Conservation (phyloP, 1,140 invertebrate species). For the Aplysia californica region DNA sequence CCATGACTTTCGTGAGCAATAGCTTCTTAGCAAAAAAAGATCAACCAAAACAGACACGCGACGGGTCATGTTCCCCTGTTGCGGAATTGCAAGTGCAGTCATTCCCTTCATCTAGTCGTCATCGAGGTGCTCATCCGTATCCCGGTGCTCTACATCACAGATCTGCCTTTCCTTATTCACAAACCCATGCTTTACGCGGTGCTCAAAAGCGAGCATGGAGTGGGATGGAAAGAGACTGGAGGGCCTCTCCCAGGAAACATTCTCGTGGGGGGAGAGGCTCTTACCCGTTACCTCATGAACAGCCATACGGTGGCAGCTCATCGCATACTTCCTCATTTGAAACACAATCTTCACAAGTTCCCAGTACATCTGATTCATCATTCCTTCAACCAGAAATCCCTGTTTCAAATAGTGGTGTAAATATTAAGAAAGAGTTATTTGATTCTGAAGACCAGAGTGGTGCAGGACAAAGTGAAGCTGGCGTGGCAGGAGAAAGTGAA, state of each 20-base stretch:
- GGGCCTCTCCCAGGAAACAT: constrained; percentile 14
- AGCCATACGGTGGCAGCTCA: too few species aligned
- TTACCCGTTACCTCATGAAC: too few species aligned
- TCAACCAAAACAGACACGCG: background rate
- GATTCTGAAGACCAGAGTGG: constrained; percentile 15
- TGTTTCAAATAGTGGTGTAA: background rate
- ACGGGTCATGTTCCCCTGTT: constrained; percentile 13
- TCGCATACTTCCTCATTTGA: too few species aligned
- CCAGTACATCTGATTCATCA: too few species aligned
- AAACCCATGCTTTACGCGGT: constrained; percentile 13
- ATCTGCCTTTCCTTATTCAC: constrained; percentile 4
- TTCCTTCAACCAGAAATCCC: too few species aligned
- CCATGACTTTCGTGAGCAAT: constrained; percentile 38
- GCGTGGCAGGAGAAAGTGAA: too few species aligned
- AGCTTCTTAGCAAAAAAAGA: constrained; percentile 35
- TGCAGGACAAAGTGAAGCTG: too few species aligned
- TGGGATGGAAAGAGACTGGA: constrained; percentile 13
- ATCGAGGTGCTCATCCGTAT: background rate
- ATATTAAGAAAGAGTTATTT: constrained; percentile 24
- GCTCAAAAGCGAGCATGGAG: constrained; percentile 12
- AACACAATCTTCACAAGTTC: too few species aligned
- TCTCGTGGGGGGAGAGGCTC: background rate
- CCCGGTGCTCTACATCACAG: background rate
- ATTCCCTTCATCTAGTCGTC: background rate
- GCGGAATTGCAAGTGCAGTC: background rate